Evolutionary conservation across 2,888 invertebrate genomes (phyloP), one percentile per base, ranked within the genome.

Genomic region (Acleris holmiana): DNA sequence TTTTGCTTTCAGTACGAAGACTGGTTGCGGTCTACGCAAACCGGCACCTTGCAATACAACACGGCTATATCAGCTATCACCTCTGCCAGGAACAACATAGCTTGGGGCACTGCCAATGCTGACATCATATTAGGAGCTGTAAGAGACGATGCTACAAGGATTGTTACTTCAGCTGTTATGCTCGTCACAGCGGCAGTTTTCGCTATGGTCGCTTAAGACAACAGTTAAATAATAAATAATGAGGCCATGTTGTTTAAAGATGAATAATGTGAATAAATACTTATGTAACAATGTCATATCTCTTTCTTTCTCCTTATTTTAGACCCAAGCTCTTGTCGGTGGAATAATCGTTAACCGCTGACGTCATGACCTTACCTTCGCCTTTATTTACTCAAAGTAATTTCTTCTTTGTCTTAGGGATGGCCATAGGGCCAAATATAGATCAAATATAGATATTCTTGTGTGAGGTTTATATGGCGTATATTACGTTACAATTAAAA

Each of bases 81-180:
- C 7, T 78, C 85, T 2, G 87, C 91, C 0, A 76, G 90, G 0
- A 71, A 2, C 61, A 90, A 86, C 69, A 88, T 89, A 13, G 82
- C 75, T 0, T 91, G 91, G 91, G 91, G 89, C 0, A 78, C 77
- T 1, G 74, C 69, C 0, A 85, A 90, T 17, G 88, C 78, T 1
- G 88, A 90, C 5, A 69, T 60, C 1, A 80, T 91, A 19, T 25
- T 87, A 2, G 70, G 70, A 2, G 89, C 90, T 0, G 81, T 82
- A 0, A 80, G 76, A 63, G 83, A 69, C 19, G 74, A 83, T 4
- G 83, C 89, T 0, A 65, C 79, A 0, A 69, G 68, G 0, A 66
- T 73, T 4, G 63, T 79, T 2, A 74, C 77, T 5, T 89, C 89
- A 13, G 51, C 76, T 0, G 23, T 67, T 18, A 61, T 76, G 49